Evolutionary conservation across 37 sponge, comb jelly and placozoan genomes (phyloP), one percentile per base, ranked within the genome.

Genomic region (Tethya wilhelma): DNA sequence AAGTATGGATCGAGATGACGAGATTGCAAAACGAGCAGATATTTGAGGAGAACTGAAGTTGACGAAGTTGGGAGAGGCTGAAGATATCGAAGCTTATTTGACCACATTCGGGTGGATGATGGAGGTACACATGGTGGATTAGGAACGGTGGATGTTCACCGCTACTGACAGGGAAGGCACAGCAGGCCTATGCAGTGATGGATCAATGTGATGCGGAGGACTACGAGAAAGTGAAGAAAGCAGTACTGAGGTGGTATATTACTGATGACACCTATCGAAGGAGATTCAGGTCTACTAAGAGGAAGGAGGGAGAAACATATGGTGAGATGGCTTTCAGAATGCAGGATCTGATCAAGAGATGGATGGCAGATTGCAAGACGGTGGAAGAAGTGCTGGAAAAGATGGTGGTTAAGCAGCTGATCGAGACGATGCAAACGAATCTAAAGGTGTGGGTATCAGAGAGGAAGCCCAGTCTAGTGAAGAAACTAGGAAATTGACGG

Each of bases 231-330:
- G 40, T 85, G 36, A 85, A 85, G 49, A 73, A 36, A 2, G 79
- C 86, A 44, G 64, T 86, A 6, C 41, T 87, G n/a, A 33, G 14
- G 1, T 38, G 76, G 44, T 87, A 87, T 49, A 58, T 81, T 14
- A 75, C 42, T 33, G 82, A 75, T 26, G 88, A 87, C 39, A 56
- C 49, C 45, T 81, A 81, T 45, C 58, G 88, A 4, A 60, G 58
- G 30, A 45, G 82, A 20, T 87, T 87, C 60, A 25, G 88, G 56
- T 11, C 64, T 4, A 69, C 69, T 9, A 44, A 22, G 22, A 2
- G 32, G 56, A 72, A 72, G 64, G 40, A 60, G 8, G 79, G 69
- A 19, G 86, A 86, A 28, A 78, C 64, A 2, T 40, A 78, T 57
- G 0, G 77, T 9, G 85, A 84, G 67, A 36, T 84, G 46, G 63